These are phyloP conservation scores for Liolophura sinensis DNA, from an alignment of 1,140 invertebrate species.

Conservation along the genomic window DNA sequence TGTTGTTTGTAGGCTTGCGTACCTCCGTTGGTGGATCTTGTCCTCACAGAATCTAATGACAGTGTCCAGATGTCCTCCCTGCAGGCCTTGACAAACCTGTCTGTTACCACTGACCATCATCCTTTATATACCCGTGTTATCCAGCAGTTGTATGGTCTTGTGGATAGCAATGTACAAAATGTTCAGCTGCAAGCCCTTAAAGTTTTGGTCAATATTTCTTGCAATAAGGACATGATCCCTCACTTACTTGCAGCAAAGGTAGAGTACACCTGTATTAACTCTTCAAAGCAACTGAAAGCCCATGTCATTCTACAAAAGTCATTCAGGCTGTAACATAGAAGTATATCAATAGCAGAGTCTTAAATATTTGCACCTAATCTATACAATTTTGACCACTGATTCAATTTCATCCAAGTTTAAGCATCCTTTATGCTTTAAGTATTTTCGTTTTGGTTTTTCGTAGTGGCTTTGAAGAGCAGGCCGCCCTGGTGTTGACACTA, in stretches of 20 bases:
- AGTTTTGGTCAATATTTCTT: conserved; percentile 70
- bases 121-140: conserved; percentile 42
- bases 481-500: no score
- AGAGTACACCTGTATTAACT: conserved; percentile 29
- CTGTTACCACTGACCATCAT: conserved; percentile 40
- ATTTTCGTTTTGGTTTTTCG: no score
- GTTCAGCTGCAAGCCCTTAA: conserved; percentile 64
- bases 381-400: no score
- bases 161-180: conserved; percentile 25
- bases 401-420: no score
- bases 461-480: no score
- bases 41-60: conserved; percentile 33
- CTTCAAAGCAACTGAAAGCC: not conserved
- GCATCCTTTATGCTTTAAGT: no score
- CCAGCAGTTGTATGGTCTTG: conserved; percentile 39
- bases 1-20: conserved; percentile 39
- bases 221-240: conserved; percentile 68
- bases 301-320: not conserved
- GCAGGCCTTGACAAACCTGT: conserved; percentile 54
- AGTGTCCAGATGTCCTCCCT: conserved; percentile 43
- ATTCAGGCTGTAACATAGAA: no score
- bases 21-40: conserved; percentile 41
- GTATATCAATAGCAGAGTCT: no score
- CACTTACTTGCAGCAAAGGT: conserved; percentile 69
- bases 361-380: no score